Percentiles rank a stretch among this genome's conserved stretches.
These are phyloP conservation scores for Thomomys bottae DNA, from an alignment of 2,113 vertebrate genomes.

Conservation along the genomic window DNA sequence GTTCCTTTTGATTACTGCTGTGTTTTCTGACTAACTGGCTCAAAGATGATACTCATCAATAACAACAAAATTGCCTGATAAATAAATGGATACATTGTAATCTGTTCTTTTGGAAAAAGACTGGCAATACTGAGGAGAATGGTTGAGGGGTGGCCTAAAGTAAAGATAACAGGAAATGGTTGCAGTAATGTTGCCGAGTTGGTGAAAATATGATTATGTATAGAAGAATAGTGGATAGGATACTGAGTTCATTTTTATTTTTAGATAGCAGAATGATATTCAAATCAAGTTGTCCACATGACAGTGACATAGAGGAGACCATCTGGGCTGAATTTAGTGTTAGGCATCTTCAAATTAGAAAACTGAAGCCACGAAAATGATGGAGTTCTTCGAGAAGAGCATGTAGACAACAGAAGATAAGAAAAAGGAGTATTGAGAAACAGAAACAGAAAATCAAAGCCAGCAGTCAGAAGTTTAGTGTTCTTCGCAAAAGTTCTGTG, in stretches of 20 bases:
- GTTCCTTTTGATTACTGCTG: neutral
- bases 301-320: neutral
- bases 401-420: neutral
- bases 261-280: neutral
- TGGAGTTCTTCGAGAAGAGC: neutral
- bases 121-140: neutral
- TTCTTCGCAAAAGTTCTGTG: neutral
- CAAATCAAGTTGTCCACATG: neutral
- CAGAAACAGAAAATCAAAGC: neutral
- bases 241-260: neutral
- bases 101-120: constrained; percentile 19
- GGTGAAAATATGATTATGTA: neutral
- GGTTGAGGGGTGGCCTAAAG: neutral
- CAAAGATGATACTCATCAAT: neutral
- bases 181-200: neutral
- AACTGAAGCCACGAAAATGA: neutral
- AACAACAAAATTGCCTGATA: neutral
- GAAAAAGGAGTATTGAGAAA: neutral
- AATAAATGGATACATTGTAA: neutral
- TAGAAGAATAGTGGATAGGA: neutral
- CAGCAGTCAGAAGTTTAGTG: neutral
- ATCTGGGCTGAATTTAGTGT: neutral
- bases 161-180: neutral
- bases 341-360: neutral
- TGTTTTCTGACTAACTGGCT: neutral